These are phyloP conservation scores for Amaurobius ferox DNA, from an alignment of 2,888 invertebrate species.

Conservation along the genomic window DNA sequence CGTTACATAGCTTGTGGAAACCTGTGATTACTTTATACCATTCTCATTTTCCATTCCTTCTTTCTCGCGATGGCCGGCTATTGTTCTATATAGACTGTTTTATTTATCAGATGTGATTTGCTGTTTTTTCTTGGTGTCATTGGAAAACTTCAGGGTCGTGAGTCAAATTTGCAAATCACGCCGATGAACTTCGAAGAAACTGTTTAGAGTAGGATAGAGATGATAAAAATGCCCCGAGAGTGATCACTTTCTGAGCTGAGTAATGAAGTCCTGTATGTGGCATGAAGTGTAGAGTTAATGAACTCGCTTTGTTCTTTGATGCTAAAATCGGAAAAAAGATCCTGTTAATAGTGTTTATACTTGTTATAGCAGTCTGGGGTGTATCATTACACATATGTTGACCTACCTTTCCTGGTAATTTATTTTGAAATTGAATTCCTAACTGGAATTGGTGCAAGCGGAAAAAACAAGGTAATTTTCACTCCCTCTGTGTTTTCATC, in stretches of 20 bases:
- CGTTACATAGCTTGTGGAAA: background rate
- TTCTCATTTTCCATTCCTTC: background rate
- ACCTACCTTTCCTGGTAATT: no score
- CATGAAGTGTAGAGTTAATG: background rate
- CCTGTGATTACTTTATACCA: background rate
- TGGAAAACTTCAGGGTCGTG: constrained; percentile 14
- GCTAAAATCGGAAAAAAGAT: no score
- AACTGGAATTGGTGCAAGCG: no score
- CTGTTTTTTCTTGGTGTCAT: constrained; percentile 3
- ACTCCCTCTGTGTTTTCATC: no score
- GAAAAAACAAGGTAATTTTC: no score
- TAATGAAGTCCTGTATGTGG: background rate
- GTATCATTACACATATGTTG: no score
- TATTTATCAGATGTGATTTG: constrained; percentile 17
- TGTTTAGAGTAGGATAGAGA: background rate
- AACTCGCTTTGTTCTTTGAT: background rate
- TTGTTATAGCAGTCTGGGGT: background rate
- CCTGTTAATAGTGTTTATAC: background rate
- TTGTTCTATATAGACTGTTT: constrained; percentile 7
- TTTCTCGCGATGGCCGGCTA: background rate
- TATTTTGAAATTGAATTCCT: no score
- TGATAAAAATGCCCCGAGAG: background rate
- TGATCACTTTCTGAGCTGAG: background rate
- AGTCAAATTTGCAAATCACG: constrained; percentile 23
- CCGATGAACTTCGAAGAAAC: constrained; percentile 13